Evolutionary conservation across 2,888 invertebrate species (phyloP), one percentile per base, ranked within the genome.

Genomic region (Standfussiana lucernea): DNA sequence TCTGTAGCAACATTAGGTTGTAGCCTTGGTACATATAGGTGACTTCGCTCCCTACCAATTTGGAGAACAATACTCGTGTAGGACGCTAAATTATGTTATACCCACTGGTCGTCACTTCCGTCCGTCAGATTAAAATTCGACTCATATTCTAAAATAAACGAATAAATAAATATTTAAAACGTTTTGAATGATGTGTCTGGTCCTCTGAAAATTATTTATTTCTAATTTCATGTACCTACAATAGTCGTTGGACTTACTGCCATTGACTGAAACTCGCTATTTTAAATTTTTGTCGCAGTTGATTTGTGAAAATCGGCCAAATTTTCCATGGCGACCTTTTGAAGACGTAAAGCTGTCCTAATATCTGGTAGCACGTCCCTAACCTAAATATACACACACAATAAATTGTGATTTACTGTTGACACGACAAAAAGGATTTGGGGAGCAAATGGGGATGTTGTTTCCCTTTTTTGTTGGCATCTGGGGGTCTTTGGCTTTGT

Each of bases 11-110:
- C 37, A 81, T 72, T 61, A 65, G 56, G 71, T 35, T 53, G 37
- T 59, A 70, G 72, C 68, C 73, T 79, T 67, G 66, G 64, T 77
- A 67, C 45, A 35, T 53, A 42, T 50, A 53, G 7, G 71, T 61
- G 66, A 67, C 77, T 72, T 65, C 32, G 61, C 47, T 65, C 82
- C 80, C 45, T 86, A 69, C 75, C 59, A 53, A 84, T 86, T 77
- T 82, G 74, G 77, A 85, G 87, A 79, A 89, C 88, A 89, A 88
- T 88, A 76, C 72, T 72, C 15, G 77, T 66, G 84, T 87, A 82
- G 83, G 84, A 84, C 59, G 82, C 75, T 75, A 69, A 81, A 86
- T 81, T 79, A 81, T 81, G 37, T 75, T 68, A 66, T 53, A 75
- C 45, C 18, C 40, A 75, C 40, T 42, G 40, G 11, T 59, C 80